Conservation (phyloP, 2,797 vertebrate genomes). For the Pogonophryne albipinna region DNA sequence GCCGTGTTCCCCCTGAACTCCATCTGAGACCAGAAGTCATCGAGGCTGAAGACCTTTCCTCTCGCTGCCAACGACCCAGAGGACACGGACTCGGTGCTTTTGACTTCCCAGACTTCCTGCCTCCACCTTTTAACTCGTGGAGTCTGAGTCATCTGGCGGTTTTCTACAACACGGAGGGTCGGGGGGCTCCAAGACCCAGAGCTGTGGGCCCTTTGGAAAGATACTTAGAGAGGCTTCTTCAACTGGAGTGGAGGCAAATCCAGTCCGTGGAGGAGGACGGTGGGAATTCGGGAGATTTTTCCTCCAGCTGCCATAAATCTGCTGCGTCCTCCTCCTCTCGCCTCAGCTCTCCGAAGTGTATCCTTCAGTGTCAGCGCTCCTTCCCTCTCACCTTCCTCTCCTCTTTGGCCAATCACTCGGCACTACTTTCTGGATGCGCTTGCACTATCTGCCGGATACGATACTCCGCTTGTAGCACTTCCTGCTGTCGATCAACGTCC, state of each 20-base stretch:
- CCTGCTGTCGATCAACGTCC: constrained; percentile 61
- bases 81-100: constrained; percentile 56
- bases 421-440: constrained; percentile 63
- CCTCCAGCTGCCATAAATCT: constrained; percentile 66
- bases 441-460: constrained; percentile 69
- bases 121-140: constrained; percentile 93
- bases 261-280: constrained; percentile 87
- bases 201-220: constrained; percentile 84
- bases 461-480: constrained; percentile 54
- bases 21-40: constrained; percentile 90
- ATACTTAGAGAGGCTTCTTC: constrained; percentile 89
- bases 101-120: constrained; percentile 91
- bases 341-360: constrained; percentile 85
- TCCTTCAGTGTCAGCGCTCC: constrained; percentile 85
- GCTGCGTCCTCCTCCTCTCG: constrained; percentile 68
- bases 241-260: constrained; percentile 91
- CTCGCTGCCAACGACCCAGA: constrained; percentile 33
- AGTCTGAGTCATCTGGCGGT: constrained; percentile 87
- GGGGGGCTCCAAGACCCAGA: constrained; percentile 59
- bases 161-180: constrained; percentile 85
- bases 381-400: constrained; percentile 83
- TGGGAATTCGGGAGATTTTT: constrained; percentile 51
- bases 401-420: constrained; percentile 69
- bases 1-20: constrained; percentile 86
- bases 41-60: constrained; percentile 61